A percentile compares a stretch with the other conserved stretches of the same genome.
These are phyloP conservation scores for Danaus chrysippus DNA, from an alignment of 2,888 invertebrate genomes.

Conservation along the genomic window DNA sequence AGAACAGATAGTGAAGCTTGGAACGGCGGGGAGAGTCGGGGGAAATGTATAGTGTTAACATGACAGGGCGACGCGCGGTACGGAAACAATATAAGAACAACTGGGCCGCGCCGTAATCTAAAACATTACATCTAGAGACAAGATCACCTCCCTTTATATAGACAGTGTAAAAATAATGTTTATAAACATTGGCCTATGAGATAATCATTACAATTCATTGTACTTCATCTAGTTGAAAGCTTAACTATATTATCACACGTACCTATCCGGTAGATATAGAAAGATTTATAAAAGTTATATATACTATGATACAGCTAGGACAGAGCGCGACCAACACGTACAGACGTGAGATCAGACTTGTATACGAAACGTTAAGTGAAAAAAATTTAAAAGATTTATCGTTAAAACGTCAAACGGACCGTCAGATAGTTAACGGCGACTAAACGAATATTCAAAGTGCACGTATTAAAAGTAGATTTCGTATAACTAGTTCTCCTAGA, in stretches of 20 bases:
- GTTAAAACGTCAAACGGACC: too few relatives aligned
- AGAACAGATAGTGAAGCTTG: conserved; percentile 35
- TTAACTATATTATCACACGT: conserved; percentile 77
- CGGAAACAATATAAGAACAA: conserved; percentile 38
- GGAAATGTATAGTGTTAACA: conserved; percentile 20
- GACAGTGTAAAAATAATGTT: conserved; percentile 78
- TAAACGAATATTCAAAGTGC: conserved; percentile 17
- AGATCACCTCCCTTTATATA: conserved; percentile 70
- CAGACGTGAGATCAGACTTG: conserved; percentile 32
- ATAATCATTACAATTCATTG: conserved; percentile 69
- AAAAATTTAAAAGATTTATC: conserved; percentile 26
- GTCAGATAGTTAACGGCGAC: too few relatives aligned
- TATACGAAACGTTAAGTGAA: conserved; percentile 5
- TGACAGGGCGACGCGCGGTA: conserved; percentile 20
- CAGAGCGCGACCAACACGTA: conserved; percentile 33
- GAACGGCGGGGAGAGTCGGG: conserved; percentile 23
- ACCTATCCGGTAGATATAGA: conserved; percentile 67
- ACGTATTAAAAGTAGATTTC: conserved; percentile 21
- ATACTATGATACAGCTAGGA: conserved; percentile 48
- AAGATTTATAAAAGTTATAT: conserved; percentile 38
- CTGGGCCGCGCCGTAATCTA: conserved; percentile 63
- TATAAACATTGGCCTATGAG: conserved; percentile 74
- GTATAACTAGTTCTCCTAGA: conserved; percentile 26
- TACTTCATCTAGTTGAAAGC: conserved; percentile 75
- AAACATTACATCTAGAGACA: conserved; percentile 63